Evolutionary conservation across 2,797 vertebrate species (phyloP), one percentile per base, ranked within the genome.

Genomic region (Pipistrellus pygmaeus): DNA sequence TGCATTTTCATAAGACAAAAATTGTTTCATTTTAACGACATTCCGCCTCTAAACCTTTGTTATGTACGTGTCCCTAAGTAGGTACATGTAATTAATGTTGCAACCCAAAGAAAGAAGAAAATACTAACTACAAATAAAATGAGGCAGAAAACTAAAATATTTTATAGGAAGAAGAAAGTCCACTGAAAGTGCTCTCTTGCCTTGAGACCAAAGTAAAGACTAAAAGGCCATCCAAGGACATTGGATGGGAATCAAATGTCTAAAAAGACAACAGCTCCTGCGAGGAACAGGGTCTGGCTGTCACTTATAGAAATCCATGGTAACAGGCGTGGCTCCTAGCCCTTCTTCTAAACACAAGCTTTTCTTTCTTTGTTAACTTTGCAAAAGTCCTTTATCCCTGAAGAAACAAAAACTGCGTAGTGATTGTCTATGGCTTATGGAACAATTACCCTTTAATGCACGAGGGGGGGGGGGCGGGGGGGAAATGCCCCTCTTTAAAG

Each of bases 1-100:
- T 97, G 94, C 96, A 91, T 98, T 97, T 97, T 96, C 95, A 90
- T 86, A 93, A 92, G 88, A 91, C 91, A 88, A 94, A 95, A 62
- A 85, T 95, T 95, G 95, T 94, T 96, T 96, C 76, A 32, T 53
- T 94, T 94, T 18, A 97, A 91, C 88, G 82, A 57, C 87, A 83
- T 44, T 89, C 84, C 57, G 82, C 85, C 96, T 95, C 85, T 92
- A 92, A 92, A 87, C 85, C 93, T 98, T 97, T 96, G 87, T 90
- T 57, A 57, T 82, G 84, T 51, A 73, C 44, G 55, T 92, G 25
- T 57, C 27, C 38, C 44, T 21, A n/a, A 51, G 69, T 55, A 85
- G 38, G 69, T 66, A 60, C 27, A 32, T 25, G 68, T 71, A 35
- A 86, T 82, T 76, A 68, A 91, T 32, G 18, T 13, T 60, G 48